Evolutionary conservation across 2,888 invertebrate genomes (phyloP).

Genomic region (Sphecodes monilicornis): DNA sequence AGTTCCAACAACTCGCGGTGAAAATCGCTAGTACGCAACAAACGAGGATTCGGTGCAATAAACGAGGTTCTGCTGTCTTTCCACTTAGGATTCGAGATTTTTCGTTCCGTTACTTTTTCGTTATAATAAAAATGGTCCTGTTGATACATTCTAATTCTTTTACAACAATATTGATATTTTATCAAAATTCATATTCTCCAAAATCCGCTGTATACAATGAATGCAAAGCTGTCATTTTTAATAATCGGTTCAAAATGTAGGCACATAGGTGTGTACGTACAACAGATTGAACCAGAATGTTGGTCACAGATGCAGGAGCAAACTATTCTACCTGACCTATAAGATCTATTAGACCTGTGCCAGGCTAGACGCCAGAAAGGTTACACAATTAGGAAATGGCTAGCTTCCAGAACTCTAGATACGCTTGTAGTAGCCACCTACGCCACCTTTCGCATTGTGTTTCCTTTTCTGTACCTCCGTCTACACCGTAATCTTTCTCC

Average conservation of each 20-base stretch:
- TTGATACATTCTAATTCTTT: too few relatives aligned
- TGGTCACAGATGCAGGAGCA: conserved; percentile 66
- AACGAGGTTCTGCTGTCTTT: too few relatives aligned
- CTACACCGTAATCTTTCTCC: conserved; percentile 35
- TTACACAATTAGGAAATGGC: conserved; percentile 82
- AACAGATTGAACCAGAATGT: conserved; percentile 52
- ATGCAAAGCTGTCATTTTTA: background rate
- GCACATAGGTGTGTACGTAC: background rate
- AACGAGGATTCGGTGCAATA: too few relatives aligned
- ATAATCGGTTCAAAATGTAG: background rate
- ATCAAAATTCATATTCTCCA: too few relatives aligned
- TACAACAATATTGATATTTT: too few relatives aligned
- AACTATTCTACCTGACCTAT: conserved; percentile 72
- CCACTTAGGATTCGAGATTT: too few relatives aligned
- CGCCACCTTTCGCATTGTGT: conserved; percentile 53
- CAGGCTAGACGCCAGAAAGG: conserved; percentile 79
- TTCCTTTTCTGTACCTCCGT: conserved; percentile 26
- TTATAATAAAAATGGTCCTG: too few relatives aligned
- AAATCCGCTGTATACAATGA: too few relatives aligned
- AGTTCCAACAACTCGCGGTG: too few relatives aligned
- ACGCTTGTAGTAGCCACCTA: conserved; percentile 55
- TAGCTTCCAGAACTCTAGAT: conserved; percentile 77
- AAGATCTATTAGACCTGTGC: conserved; percentile 76
- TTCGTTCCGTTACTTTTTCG: too few relatives aligned
- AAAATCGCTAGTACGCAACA: background rate